Conservation (phyloP, 2,113 vertebrate genomes). For the Zosterops pallidus region DNA sequence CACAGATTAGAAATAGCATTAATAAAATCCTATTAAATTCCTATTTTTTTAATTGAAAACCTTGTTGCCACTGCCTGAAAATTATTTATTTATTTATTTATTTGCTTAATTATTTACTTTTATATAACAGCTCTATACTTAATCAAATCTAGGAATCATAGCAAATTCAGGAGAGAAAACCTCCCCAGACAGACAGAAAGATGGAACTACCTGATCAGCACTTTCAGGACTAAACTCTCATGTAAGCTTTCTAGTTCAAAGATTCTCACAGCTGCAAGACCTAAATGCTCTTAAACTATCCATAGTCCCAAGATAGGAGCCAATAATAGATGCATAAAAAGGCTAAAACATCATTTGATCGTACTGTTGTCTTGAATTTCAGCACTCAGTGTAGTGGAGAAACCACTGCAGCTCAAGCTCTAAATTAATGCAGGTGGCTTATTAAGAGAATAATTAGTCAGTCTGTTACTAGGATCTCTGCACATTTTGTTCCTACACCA, state of each 20-base stretch:
- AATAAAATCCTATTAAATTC: neutral
- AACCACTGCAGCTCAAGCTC: neutral
- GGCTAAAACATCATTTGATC: neutral
- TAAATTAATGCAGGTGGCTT: neutral
- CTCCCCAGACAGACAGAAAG: neutral
- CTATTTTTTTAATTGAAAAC: neutral
- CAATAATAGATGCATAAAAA: neutral
- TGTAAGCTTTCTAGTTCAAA: neutral
- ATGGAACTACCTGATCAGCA: neutral
- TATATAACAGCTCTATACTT: neutral
- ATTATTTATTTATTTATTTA: neutral
- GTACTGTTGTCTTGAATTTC: neutral
- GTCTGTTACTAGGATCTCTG: neutral
- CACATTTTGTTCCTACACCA: neutral
- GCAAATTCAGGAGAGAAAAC: neutral
- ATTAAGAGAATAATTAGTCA: neutral
- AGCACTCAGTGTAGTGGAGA: neutral
- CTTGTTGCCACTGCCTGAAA: neutral
- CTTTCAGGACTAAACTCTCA: neutral
- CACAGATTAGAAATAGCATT: neutral
- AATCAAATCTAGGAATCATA: neutral
- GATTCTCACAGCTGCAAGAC: neutral
- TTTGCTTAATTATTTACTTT: neutral
- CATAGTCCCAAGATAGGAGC: neutral
- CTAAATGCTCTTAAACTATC: neutral